Base-by-base conservation (phyloP, 2,888 invertebrate species). In the Artemia sinica region DNA sequence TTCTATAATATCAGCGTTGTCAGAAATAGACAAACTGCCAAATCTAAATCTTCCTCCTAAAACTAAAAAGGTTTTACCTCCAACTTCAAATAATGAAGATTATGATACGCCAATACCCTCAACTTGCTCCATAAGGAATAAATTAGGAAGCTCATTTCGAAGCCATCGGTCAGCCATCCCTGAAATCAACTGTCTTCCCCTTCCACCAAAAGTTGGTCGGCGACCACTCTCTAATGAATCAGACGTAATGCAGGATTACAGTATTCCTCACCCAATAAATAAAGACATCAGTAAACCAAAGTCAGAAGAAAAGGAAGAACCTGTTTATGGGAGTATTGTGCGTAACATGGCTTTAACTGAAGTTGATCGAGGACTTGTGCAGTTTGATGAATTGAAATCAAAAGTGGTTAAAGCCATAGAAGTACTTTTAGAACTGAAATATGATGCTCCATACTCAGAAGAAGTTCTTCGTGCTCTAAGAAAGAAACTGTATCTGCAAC, bases 1-100 rank as follows among this genome's bases (percentile, higher is more conserved):
- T 76, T 18, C 76, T 76, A 49, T 67, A 0, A 67, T 65, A 7
- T 67, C 50, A 58, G 18, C 67, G n/a, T 50, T 69, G 58, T 41
- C 51, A 2, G 69, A 72, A 65, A 28, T 28, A 28, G 41, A 72
- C 72, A 50, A 72, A 70, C 67, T 70, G 69, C 72, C 71, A 72
- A 28, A 71, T 41, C 9, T 28, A n/a, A 66, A 28, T 8, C 13
- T n/a, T 51, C 7, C 13, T 66, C 14, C 49, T 8, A 58, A 58
- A 58, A 14, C 58, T 14, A 18, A 18, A 18, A 7, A n/a, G 71
- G 68, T 68, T 49, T 69, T 70, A 12, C 72, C 71, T 11, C 70
- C 71, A 41, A 50, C 71, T 14, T 14, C 14, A 49, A 49, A 66
- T 13, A 49, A 49, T 12, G 48, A 48, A 49, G 67, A 66, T 28